Percentiles rank a stretch among this genome's conserved stretches.
Conservation (phyloP, 2,113 vertebrate genomes). For the Bos indicus region DNA sequence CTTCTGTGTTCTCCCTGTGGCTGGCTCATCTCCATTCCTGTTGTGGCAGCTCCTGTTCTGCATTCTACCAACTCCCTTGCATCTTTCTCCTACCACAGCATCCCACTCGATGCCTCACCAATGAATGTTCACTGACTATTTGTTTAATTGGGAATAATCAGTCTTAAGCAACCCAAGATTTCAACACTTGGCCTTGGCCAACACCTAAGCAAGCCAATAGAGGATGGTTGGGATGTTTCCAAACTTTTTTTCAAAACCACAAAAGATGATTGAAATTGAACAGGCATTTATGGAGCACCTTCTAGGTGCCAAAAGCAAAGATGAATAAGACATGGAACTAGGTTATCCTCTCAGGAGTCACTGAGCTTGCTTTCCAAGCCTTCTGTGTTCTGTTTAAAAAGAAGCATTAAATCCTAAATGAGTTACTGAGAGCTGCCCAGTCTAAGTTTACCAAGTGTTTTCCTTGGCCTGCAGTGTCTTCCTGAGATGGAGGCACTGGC, state of each 20-base stretch:
- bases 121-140: conserved; percentile 50
- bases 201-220: conserved; percentile 54
- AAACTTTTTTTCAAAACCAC: conserved; percentile 42
- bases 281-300: conserved; percentile 64
- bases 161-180: conserved; percentile 66
- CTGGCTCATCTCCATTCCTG: neutral
- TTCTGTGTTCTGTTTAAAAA: conserved; percentile 64
- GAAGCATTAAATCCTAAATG: conserved; percentile 62
- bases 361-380: conserved; percentile 52
- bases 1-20: neutral
- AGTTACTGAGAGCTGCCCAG: conserved; percentile 46
- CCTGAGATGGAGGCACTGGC: conserved; percentile 54
- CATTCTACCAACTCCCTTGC: neutral
- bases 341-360: conserved; percentile 57
- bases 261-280: conserved; percentile 67
- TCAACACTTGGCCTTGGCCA: conserved; percentile 65
- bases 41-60: neutral
- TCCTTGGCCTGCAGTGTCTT: conserved; percentile 53
- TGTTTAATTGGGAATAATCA: conserved; percentile 65
- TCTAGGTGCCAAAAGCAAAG: conserved; percentile 66
- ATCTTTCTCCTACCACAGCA: neutral
- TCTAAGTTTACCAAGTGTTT: conserved; percentile 56
- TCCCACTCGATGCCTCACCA: conserved; percentile 12
- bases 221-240: conserved; percentile 45
- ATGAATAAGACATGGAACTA: conserved; percentile 60